Evolutionary conservation across 64 coral and sea anemone species (phyloP).

Genomic region (Montipora sp.): DNA sequence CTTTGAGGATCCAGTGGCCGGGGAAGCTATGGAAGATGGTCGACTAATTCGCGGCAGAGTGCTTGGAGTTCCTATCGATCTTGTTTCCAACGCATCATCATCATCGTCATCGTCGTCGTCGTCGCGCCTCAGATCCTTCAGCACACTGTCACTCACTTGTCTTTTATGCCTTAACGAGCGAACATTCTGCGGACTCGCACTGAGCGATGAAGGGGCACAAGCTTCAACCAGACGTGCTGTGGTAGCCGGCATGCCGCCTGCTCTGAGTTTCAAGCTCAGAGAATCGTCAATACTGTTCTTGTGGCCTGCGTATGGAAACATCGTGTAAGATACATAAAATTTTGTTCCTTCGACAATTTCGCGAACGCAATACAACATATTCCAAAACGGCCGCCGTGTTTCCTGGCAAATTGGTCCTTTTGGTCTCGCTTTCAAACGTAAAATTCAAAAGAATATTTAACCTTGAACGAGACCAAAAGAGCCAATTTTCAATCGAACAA

Average conservation of each 20-base stretch:
- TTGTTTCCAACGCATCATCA: slow-evolving; percentile 39
- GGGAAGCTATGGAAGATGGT: slow-evolving; percentile 72
- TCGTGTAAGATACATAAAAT: no score
- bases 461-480: no score
- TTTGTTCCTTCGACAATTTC: no score
- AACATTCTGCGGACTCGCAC: background rate
- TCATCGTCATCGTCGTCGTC: slow-evolving; percentile 51
- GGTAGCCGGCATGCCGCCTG: slow-evolving; percentile 79
- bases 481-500: no score
- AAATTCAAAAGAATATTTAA: no score
- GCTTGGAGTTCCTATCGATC: slow-evolving; percentile 40
- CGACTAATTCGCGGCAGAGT: slow-evolving; percentile 62
- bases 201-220: slow-evolving; percentile 55
- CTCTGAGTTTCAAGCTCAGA: slow-evolving; percentile 70
- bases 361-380: no score
- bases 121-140: slow-evolving; percentile 29
- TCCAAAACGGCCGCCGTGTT: no score
- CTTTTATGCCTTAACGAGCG: slow-evolving; percentile 47
- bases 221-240: slow-evolving; percentile 79
- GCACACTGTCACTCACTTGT: slow-evolving; percentile 63
- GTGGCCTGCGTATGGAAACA: slow-evolving; percentile 5
- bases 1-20: slow-evolving; percentile 47
- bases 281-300: slow-evolving; percentile 51
- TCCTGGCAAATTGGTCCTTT: no score
- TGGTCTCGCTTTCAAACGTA: no score